These are phyloP conservation scores for Agrotis segetum DNA, from an alignment of 2,888 invertebrate genomes.

Conservation along the genomic window DNA sequence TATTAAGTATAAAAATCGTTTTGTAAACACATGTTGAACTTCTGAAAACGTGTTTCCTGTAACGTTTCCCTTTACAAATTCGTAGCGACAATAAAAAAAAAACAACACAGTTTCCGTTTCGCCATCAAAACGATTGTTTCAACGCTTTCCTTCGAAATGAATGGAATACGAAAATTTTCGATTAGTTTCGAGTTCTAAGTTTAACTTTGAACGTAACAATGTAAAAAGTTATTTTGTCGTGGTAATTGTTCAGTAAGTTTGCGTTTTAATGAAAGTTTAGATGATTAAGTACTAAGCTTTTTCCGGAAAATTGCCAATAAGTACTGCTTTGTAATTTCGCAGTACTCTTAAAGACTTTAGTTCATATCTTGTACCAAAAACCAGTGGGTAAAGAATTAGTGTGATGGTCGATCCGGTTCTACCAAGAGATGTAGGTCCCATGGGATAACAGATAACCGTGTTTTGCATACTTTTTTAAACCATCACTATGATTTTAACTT, in stretches of 20 bases:
- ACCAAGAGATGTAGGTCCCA: slow-evolving; percentile 49
- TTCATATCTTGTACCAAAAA: slow-evolving; percentile 38
- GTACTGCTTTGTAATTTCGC: neutral
- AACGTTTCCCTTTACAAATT: neutral
- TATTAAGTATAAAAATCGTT: neutral
- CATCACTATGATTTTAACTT: slow-evolving; percentile 28
- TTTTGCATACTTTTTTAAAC: slow-evolving; percentile 41
- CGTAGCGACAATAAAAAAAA: slow-evolving; percentile 9
- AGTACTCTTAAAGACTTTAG: neutral
- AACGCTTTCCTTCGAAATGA: slow-evolving; percentile 30
- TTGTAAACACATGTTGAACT: neutral
- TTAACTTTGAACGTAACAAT: slow-evolving; percentile 38
- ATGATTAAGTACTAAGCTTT: neutral
- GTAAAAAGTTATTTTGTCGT: slow-evolving; percentile 29
- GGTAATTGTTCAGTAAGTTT: slow-evolving; percentile 10
- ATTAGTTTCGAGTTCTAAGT: slow-evolving; percentile 36
- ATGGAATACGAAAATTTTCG: slow-evolving; percentile 34
- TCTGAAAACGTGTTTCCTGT: neutral
- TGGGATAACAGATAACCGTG: slow-evolving; percentile 53
- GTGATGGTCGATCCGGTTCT: slow-evolving; percentile 61
- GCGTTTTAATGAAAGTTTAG: slow-evolving; percentile 11
- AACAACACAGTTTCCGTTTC: slow-evolving; percentile 7
- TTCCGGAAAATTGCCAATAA: neutral
- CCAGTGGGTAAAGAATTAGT: slow-evolving; percentile 43
- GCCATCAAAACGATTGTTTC: slow-evolving; percentile 24